phyloP scores from a whole-genome alignment of 2,113 vertebrate genomes.

The Synchiropus splendidus region DNA sequence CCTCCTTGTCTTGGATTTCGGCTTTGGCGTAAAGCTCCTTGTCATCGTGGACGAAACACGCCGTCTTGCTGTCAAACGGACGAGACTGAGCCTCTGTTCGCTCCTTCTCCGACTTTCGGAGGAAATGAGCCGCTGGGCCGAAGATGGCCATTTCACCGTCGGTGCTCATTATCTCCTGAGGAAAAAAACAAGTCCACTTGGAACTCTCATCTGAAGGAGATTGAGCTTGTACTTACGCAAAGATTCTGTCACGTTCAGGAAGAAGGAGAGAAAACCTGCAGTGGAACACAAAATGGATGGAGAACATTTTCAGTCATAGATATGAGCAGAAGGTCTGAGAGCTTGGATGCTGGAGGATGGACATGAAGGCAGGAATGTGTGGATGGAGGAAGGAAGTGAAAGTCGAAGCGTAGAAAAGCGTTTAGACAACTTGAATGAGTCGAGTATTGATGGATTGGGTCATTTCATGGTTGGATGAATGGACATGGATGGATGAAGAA shows the following conservation, averaged over 20 bases:
- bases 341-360: too few relatives aligned
- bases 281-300: too few relatives aligned
- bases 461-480: too few relatives aligned
- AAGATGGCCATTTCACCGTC: constrained; percentile 68
- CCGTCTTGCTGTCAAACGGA: constrained; percentile 73
- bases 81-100: constrained; percentile 66
- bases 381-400: not conserved
- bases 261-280: too few relatives aligned
- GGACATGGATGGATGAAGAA: too few relatives aligned
- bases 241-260: not conserved
- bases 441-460: too few relatives aligned
- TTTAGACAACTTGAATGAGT: too few relatives aligned
- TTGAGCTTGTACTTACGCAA: too few relatives aligned
- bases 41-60: constrained; percentile 69
- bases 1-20: constrained; percentile 59
- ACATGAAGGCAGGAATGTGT: too few relatives aligned
- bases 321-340: too few relatives aligned
- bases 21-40: constrained; percentile 70
- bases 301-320: too few relatives aligned
- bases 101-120: constrained; percentile 73
- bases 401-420: not conserved
- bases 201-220: constrained; percentile 3
- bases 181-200: not conserved
- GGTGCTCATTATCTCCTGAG: constrained; percentile 27
- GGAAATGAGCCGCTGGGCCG: constrained; percentile 65